Percentiles rank a stretch among this genome's conserved stretches.
Evolutionary conservation across 2,797 vertebrate genomes (phyloP).

Genomic region (Xerus rutilus): DNA sequence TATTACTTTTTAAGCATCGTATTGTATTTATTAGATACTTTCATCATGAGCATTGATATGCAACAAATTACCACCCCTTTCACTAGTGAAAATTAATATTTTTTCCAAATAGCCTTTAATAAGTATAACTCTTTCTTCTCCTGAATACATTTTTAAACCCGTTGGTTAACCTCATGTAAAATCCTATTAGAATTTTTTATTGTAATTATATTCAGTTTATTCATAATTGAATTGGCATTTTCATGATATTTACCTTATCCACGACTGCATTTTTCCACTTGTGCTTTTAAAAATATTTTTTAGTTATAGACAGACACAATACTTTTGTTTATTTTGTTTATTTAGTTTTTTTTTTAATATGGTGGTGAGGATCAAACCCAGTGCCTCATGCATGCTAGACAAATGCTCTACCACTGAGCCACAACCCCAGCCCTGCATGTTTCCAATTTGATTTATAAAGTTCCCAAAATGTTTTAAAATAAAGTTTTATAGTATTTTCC

Average conservation of each 20-base stretch:
- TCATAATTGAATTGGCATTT: background rate
- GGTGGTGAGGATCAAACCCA: too few relatives aligned
- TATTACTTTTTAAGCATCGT: background rate
- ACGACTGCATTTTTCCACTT: background rate
- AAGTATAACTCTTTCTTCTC: background rate
- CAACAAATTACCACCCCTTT: accelerated
- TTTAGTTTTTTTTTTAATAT: too few relatives aligned
- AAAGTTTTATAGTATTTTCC: background rate
- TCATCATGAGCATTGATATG: background rate
- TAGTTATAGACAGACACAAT: too few relatives aligned
- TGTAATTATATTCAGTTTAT: background rate
- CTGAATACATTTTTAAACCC: background rate
- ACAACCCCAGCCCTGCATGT: too few relatives aligned
- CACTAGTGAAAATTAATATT: background rate
- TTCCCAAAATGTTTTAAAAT: background rate
- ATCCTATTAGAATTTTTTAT: background rate
- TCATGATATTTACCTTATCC: background rate
- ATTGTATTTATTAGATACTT: background rate
- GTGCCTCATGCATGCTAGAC: too few relatives aligned
- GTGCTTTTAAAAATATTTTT: too few relatives aligned
- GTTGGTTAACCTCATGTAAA: background rate
- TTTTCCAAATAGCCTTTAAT: background rate
- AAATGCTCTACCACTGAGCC: too few relatives aligned
- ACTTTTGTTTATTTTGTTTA: too few relatives aligned
- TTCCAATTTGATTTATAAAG: background rate